phyloP scores from a whole-genome alignment of 2,888 invertebrate species.

The Xiphydria camelus region DNA sequence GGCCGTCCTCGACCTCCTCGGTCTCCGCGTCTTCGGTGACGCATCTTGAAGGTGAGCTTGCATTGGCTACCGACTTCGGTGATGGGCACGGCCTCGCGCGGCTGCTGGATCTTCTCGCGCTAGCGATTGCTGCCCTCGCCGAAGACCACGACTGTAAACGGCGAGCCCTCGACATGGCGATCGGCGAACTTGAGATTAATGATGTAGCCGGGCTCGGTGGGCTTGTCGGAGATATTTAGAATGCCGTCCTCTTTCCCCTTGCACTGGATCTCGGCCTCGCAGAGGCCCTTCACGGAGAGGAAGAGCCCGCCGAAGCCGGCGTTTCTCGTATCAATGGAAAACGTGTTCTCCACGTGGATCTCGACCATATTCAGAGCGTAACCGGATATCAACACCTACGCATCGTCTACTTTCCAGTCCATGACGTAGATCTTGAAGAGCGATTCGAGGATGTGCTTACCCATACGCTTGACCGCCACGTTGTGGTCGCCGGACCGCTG shows the following conservation, averaged over 20 bases:
- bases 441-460: constrained; percentile 92
- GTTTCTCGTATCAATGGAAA: constrained; percentile 93
- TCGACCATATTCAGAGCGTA: constrained; percentile 85
- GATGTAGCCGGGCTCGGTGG: constrained; percentile 96
- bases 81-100: constrained; percentile 89
- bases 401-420: constrained; percentile 93
- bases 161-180: constrained; percentile 93
- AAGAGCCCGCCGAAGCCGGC: constrained; percentile 97
- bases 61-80: constrained; percentile 97
- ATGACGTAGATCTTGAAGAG: constrained; percentile 97
- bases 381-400: constrained; percentile 90
- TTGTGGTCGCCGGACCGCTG: constrained; percentile 93
- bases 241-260: constrained; percentile 96
- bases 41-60: constrained; percentile 93
- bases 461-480: constrained; percentile 93
- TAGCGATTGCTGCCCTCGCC: constrained; percentile 94
- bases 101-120: constrained; percentile 91
- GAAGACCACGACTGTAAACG: constrained; percentile 87
- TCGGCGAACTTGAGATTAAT: constrained; percentile 98
- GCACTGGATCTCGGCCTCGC: constrained; percentile 97
- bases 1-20: constrained; percentile 87
- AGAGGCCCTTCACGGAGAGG: constrained; percentile 96
- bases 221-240: constrained; percentile 92
- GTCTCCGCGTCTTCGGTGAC: constrained; percentile 94
- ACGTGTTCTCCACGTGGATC: constrained; percentile 89